These are phyloP conservation scores for Poecilia velifera DNA, from an alignment of 2,797 vertebrate genomes.

Conservation along the genomic window DNA sequence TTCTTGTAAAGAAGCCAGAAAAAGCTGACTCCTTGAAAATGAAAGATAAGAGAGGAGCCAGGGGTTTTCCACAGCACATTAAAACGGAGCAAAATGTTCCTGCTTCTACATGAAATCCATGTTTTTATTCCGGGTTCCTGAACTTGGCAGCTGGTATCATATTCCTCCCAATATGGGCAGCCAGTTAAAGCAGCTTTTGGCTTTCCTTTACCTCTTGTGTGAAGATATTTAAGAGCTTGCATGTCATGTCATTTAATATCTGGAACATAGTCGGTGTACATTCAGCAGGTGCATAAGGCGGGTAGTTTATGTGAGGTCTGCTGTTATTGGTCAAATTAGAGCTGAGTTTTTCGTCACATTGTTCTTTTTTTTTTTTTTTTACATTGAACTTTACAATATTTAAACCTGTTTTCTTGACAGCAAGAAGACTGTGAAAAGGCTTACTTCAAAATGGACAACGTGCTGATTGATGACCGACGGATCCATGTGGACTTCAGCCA, in stretches of 20 bases:
- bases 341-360: not conserved
- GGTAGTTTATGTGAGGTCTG: not conserved
- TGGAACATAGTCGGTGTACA: not conserved
- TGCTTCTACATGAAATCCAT: not conserved
- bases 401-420: conserved; percentile 66
- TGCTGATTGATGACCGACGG: conserved; percentile 94
- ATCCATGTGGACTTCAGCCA: conserved; percentile 99
- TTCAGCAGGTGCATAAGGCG: not conserved
- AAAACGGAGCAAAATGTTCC: not conserved
- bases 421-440: conserved; percentile 98
- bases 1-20: not conserved
- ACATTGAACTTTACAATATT: not conserved
- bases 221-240: not conserved
- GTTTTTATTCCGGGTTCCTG: not conserved
- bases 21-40: not conserved
- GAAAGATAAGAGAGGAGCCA: not conserved
- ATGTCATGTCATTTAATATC: not conserved
- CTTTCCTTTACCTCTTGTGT: not conserved
- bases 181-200: not conserved
- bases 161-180: not conserved
- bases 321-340: not conserved
- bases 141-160: not conserved
- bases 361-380: not conserved
- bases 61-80: not conserved
- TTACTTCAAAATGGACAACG: conserved; percentile 99